Conservation (phyloP, 2,888 invertebrate species). For the Tubulanus polymorphus region DNA sequence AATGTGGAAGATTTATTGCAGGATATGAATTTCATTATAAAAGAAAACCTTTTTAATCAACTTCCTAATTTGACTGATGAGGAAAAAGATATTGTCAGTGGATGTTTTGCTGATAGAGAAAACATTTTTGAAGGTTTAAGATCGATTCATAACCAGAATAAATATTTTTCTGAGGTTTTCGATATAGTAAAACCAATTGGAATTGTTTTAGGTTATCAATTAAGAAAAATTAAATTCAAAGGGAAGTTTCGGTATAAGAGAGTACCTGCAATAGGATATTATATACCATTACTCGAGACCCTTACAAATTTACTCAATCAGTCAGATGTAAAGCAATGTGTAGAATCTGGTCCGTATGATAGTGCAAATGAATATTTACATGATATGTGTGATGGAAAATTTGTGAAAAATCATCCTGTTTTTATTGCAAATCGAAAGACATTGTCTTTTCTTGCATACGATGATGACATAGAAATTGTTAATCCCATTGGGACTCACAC, state of each 20-base stretch:
- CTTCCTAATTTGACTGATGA: too few relatives aligned
- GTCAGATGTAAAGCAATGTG: constrained; percentile 6
- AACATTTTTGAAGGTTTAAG: neutral
- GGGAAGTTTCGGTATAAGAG: neutral
- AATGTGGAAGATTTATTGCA: too few relatives aligned
- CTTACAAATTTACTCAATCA: constrained; percentile 5
- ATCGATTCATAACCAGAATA: neutral
- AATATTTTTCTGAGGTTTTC: neutral
- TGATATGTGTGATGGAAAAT: constrained; percentile 8
- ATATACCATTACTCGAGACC: constrained; percentile 10
- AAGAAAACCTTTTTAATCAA: too few relatives aligned
- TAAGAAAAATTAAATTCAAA: neutral
- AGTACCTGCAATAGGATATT: constrained; percentile 6
- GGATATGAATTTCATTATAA: too few relatives aligned
- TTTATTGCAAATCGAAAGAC: constrained; percentile 3
- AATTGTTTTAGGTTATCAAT: neutral
- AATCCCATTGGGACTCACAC: constrained; percentile 11
- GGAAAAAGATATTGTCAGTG: too few relatives aligned
- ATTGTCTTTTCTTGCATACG: neutral
- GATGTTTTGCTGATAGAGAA: too few relatives aligned
- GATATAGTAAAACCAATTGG: neutral
- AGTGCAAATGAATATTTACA: neutral
- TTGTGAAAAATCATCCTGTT: neutral
- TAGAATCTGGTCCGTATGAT: neutral
- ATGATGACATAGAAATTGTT: constrained; percentile 11